A percentile compares a stretch with the other conserved stretches of the same genome.
Evolutionary conservation across 2,113 vertebrate genomes (phyloP).

Genomic region (Puffinus mauretanicus): DNA sequence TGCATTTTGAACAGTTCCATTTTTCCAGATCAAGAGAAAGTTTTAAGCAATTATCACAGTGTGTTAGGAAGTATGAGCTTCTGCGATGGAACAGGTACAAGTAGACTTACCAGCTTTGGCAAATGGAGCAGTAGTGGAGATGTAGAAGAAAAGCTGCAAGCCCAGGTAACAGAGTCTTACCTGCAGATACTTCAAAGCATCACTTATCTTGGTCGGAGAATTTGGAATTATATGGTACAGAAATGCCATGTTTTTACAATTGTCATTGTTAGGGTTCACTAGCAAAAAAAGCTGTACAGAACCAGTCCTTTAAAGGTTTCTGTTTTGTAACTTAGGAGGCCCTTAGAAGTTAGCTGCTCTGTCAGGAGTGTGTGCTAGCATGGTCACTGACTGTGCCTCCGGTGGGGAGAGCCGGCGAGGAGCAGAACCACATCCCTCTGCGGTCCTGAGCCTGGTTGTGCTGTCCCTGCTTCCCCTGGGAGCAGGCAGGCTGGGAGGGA

Average conservation of each 20-base stretch:
- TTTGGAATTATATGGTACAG: not conserved
- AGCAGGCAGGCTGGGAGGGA: not conserved
- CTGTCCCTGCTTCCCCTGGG: not conserved
- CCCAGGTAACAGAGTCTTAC: not conserved
- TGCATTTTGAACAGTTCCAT: not conserved
- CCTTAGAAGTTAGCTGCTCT: not conserved
- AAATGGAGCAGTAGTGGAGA: not conserved
- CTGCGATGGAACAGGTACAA: not conserved
- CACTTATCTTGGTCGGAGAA: not conserved
- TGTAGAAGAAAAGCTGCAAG: not conserved
- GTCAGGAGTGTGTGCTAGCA: not conserved
- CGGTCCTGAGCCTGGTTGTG: not conserved
- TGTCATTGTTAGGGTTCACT: not conserved
- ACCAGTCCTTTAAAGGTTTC: not conserved
- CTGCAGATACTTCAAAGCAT: not conserved
- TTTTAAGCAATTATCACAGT: not conserved
- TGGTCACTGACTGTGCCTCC: not conserved
- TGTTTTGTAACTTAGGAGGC: not conserved
- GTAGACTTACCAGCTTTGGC: not conserved
- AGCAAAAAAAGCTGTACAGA: not conserved
- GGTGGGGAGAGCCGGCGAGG: no score
- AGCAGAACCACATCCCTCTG: not conserved
- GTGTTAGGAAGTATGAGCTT: not conserved
- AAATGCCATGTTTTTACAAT: not conserved
- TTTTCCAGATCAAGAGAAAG: not conserved